Conservation (phyloP, 2,888 invertebrate species). For the Trileptium ribeirensis region DNA sequence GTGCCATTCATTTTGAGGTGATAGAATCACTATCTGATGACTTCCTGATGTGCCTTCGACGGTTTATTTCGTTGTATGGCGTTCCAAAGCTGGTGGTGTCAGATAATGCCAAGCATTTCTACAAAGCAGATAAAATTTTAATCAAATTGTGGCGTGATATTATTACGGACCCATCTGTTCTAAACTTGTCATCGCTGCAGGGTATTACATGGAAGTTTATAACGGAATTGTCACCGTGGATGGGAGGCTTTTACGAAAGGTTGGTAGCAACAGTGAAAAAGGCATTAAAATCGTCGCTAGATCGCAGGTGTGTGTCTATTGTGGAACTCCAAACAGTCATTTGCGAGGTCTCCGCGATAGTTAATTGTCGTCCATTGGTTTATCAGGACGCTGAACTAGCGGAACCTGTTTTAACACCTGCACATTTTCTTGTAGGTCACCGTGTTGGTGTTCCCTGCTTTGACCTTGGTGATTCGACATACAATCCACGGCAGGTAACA, state of each 20-base stretch:
- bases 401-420: too few species aligned
- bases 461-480: background rate
- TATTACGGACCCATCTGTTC: background rate
- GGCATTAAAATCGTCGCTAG: background rate
- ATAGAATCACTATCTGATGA: background rate
- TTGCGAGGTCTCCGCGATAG: too few species aligned
- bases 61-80: background rate
- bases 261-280: background rate
- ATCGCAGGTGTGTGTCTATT: too few species aligned
- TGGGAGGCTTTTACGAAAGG: background rate
- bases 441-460: background rate
- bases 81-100: background rate
- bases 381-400: too few species aligned
- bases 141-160: background rate
- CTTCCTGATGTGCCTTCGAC: background rate
- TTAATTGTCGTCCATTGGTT: too few species aligned
- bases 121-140: background rate
- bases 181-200: background rate
- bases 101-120: background rate
- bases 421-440: background rate
- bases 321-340: too few species aligned
- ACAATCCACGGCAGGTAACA: background rate
- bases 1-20: background rate
- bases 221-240: background rate
- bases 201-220: background rate